Percentiles rank a stretch among this genome's conserved stretches.
Conservation (phyloP, 2,888 invertebrate genomes). For the Stictocephala bisonia region DNA sequence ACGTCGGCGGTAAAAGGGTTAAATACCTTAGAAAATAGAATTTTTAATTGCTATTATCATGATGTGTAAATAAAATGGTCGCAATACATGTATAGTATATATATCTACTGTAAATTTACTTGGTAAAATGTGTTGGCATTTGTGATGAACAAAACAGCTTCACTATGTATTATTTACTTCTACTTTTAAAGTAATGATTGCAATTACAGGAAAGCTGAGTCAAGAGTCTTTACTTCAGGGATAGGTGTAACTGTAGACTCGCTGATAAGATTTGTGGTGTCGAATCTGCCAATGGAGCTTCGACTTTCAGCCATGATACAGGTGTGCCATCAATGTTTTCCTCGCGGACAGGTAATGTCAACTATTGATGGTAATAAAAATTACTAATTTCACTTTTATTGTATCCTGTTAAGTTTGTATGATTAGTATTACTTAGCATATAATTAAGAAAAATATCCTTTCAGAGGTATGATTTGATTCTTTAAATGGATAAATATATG, state of each 20-base stretch:
- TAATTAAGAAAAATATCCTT: too few species aligned
- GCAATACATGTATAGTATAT: too few species aligned
- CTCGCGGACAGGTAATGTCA: not conserved
- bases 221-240: slow-evolving; percentile 74
- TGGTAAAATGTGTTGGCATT: too few species aligned
- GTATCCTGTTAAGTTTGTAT: not conserved
- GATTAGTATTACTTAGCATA: too few species aligned
- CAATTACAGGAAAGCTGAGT: slow-evolving; percentile 76
- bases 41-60: too few species aligned
- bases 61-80: too few species aligned
- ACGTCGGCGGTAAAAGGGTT: too few species aligned
- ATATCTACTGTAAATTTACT: too few species aligned
- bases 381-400: not conserved
- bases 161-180: too few species aligned
- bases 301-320: slow-evolving; percentile 52
- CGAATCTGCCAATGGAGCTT: slow-evolving; percentile 69
- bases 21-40: too few species aligned
- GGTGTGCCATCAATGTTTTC: slow-evolving; percentile 51
- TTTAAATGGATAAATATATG: not conserved
- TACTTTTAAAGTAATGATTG: too few species aligned
- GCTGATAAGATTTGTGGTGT: slow-evolving; percentile 77
- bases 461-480: not conserved
- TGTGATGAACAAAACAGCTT: too few species aligned
- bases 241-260: slow-evolving; percentile 74
- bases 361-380: not conserved